Evolutionary conservation across 2,888 invertebrate species (phyloP), one percentile per base, ranked within the genome.

Genomic region (Pristionchus fissidentatus): DNA sequence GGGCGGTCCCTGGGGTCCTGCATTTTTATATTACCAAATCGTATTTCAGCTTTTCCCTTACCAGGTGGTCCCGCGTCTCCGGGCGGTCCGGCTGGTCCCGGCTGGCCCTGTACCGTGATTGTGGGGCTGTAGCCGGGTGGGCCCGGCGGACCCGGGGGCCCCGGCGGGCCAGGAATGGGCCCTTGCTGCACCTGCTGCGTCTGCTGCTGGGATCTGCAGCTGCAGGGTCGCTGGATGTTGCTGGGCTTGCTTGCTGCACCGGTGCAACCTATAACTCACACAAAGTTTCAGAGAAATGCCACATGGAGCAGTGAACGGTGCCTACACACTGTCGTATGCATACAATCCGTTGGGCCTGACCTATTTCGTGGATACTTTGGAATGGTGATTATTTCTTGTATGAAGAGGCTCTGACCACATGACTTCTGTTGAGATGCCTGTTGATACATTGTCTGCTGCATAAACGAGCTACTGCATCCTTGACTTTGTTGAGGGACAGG

Each of bases 131-230:
- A 41, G 26, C 70, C 70, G 41, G 70, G 70, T 0, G 41, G 38
- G 41, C 70, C 70, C 3, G 70, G 70, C 41, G 70, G 70, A 22
- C 70, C 70, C 26, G 70, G 70, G 3, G 70, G 70, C 0, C 70
- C 70, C 3, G 70, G n/a, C n/a, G 41, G 41, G 41, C 70, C 70
- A 0, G 70, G 41, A n/a, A n/a, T n/a, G n/a, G n/a, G n/a, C n/a
- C n/a, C n/a, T n/a, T n/a, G n/a, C n/a, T n/a, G n/a, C n/a, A n/a
- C n/a, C 26, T 22, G 35, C 19, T 35, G 66, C 3, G 66, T 22
- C 35, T 29, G 32, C n/a, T 3, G 29, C 22, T 19, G 55, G 4
- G 55, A 8, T 7, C 55, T n/a, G 55, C 55, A 55, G 55, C 55
- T 55, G 55, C 55, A 55, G 4, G 15, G 62, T 38, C 7, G 62